Evolutionary conservation across 1,140 invertebrate genomes (phyloP).

Genomic region (Elymnias hypermnestra): DNA sequence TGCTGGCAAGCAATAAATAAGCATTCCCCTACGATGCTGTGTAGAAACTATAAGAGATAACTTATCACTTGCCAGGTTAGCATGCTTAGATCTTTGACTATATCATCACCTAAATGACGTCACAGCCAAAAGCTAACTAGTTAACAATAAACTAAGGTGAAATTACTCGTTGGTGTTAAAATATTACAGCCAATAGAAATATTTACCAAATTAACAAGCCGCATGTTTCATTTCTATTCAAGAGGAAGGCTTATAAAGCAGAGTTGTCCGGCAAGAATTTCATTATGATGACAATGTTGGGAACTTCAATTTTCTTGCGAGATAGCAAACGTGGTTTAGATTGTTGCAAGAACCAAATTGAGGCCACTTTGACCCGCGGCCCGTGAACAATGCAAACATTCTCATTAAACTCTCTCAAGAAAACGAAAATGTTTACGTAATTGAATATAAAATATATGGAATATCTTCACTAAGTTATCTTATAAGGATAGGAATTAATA

Average conservation of each 20-base stretch:
- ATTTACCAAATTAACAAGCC: constrained; percentile 5
- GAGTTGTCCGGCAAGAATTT: constrained; percentile 51
- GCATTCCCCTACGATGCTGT: no score
- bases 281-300: constrained; percentile 65
- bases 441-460: constrained; percentile 23
- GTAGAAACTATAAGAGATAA: no score
- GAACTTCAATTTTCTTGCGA: constrained; percentile 56
- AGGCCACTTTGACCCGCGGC: constrained; percentile 61
- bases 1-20: no score
- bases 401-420: constrained; percentile 41
- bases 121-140: no score
- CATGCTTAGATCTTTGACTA: no score
- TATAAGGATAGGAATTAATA: constrained; percentile 1
- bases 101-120: no score
- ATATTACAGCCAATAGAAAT: no score
- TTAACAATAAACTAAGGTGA: no score
- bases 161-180: no score
- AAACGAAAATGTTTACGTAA: constrained; percentile 21
- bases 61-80: no score
- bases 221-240: not conserved
- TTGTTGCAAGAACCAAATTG: constrained; percentile 54
- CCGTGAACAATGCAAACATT: constrained; percentile 54
- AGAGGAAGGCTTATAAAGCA: no score
- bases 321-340: constrained; percentile 55
- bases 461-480: constrained; percentile 10